Evolutionary conservation across 2,888 invertebrate genomes (phyloP).

Genomic region (Parapristionchus giblindavisi): DNA sequence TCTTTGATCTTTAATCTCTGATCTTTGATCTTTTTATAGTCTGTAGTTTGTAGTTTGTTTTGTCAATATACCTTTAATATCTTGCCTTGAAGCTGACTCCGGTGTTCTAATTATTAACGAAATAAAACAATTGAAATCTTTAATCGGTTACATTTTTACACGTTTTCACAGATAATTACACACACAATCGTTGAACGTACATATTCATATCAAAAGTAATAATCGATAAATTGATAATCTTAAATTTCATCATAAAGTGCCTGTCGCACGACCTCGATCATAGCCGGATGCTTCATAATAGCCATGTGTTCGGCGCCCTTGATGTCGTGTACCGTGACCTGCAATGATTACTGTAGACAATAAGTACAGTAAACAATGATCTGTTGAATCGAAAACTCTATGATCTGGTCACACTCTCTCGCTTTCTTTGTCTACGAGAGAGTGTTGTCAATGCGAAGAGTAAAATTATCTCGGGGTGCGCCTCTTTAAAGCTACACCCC

Average conservation of each 20-base stretch:
- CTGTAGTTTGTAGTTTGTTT: conserved; percentile 6
- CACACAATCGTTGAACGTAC: not conserved
- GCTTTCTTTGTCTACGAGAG: no score
- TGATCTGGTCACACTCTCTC: no score
- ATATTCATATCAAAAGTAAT: not conserved
- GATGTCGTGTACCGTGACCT: conserved; percentile 56
- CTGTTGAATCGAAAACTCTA: no score
- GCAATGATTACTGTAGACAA: no score
- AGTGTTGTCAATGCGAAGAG: no score
- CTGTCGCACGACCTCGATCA: conserved; percentile 50
- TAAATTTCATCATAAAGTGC: conserved; percentile 22
- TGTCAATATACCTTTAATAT: not conserved
- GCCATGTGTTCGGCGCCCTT: conserved; percentile 66
- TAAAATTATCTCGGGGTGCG: no score
- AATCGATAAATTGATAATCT: not conserved
- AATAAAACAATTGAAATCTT: no score
- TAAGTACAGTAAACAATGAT: no score
- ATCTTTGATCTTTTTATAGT: not conserved
- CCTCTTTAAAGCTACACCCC: no score
- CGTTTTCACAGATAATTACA: not conserved
- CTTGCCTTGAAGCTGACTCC: not conserved
- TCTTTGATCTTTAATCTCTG: not conserved
- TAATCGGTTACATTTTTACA: not conserved
- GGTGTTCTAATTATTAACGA: not conserved
- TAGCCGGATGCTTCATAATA: conserved; percentile 59